Percentiles rank a stretch among this genome's conserved stretches.
These are phyloP conservation scores for Agonopterix alstromeriana DNA, from an alignment of 2,888 invertebrate species.

Conservation along the genomic window DNA sequence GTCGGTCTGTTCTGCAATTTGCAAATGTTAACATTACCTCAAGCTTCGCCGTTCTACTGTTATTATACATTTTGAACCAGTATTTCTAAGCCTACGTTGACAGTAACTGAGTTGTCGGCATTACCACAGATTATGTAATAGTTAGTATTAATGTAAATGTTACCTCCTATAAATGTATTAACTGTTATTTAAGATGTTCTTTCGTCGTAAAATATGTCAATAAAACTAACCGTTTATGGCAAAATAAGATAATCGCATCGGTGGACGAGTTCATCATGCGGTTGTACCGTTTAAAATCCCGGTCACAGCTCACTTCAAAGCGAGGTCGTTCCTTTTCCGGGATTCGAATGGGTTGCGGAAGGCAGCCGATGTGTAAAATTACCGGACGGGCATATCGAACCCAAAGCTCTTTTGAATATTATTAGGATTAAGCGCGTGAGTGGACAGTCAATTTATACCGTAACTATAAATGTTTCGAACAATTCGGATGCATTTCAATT, in stretches of 20 bases:
- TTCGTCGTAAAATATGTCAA: too few species aligned
- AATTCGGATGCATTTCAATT: background rate
- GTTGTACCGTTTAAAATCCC: too few species aligned
- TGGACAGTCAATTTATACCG: background rate
- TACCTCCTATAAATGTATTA: too few species aligned
- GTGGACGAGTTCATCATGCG: too few species aligned
- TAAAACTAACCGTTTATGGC: too few species aligned
- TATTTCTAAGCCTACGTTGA: too few species aligned
- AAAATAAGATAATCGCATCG: too few species aligned
- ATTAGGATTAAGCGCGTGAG: background rate
- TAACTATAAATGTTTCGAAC: background rate
- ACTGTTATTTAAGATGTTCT: too few species aligned
- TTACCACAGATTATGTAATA: background rate
- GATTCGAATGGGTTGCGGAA: conserved; percentile 5
- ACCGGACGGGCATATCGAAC: background rate
- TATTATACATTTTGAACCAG: too few species aligned
- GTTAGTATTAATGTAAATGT: too few species aligned
- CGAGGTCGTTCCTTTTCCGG: conserved; percentile 3
- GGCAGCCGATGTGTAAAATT: conserved; percentile 8
- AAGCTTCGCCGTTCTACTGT: background rate
- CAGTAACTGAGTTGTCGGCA: background rate
- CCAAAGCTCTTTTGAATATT: conserved; percentile 2
- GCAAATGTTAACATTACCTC: background rate
- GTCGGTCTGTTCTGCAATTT: background rate
- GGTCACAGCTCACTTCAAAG: conserved; percentile 1